These are phyloP conservation scores for Hydropsyche tenuis DNA, from an alignment of 1,140 invertebrate genomes.

Conservation along the genomic window DNA sequence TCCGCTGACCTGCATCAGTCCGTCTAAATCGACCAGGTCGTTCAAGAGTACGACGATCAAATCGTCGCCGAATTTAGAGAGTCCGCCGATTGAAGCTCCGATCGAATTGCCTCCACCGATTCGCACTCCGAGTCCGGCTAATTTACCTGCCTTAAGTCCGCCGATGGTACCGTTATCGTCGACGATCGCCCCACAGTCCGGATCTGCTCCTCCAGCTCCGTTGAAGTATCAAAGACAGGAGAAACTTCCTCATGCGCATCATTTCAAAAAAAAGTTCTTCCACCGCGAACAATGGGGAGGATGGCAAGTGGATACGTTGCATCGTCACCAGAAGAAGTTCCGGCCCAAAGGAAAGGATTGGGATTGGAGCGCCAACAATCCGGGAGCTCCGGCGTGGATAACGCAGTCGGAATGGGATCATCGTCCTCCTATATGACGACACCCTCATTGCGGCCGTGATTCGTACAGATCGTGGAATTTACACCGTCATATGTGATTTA, in stretches of 20 bases:
- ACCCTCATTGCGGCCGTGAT: conserved; percentile 18
- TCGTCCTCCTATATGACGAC: conserved; percentile 46
- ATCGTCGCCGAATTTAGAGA: conserved; percentile 54
- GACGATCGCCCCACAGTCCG: conserved; percentile 44
- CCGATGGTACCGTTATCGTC: conserved; percentile 18
- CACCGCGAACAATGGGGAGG: conserved; percentile 69
- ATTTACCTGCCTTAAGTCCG: conserved; percentile 54
- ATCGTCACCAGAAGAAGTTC: conserved; percentile 59
- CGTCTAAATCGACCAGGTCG: conserved; percentile 53
- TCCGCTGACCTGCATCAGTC: conserved; percentile 48
- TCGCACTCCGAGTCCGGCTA: conserved; percentile 66
- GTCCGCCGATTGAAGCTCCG: conserved; percentile 54
- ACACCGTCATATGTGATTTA: conserved; percentile 11
- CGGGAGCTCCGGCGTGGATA: conserved; percentile 50
- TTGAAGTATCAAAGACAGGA: conserved; percentile 63
- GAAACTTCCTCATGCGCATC: conserved; percentile 62
- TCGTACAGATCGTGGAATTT: conserved; percentile 4
- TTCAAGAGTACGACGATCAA: conserved; percentile 54
- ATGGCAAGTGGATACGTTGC: conserved; percentile 59
- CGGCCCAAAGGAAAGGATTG: conserved; percentile 74
- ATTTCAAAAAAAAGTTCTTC: conserved; percentile 84
- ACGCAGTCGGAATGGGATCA: conserved; percentile 40
- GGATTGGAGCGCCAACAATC: conserved; percentile 67
- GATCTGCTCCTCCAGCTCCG: conserved; percentile 57
- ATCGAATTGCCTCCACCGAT: conserved; percentile 62